Base-by-base conservation (phyloP, 2,888 invertebrate species). In the Caenorhabditis sp. region DNA sequence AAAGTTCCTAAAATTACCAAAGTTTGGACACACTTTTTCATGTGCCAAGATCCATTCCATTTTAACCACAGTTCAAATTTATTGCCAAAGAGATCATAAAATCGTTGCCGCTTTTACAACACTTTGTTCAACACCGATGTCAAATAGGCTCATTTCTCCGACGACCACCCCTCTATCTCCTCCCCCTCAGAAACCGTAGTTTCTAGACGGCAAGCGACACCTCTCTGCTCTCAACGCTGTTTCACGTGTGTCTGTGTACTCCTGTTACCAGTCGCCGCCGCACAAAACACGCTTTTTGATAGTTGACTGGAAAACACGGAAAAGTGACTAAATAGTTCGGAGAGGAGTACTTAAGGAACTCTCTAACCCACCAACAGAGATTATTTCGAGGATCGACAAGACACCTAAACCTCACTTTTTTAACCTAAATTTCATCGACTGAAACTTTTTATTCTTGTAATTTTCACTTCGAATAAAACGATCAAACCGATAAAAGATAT, bases 281-380 rank as follows among this genome's bases (percentile, higher is more conserved):
- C 74, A 74, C 74, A 74, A 74, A 74, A 74, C 74, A 74, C 74
- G 74, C 65, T 74, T 74, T 74, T 47, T 74, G 74, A 74, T 74
- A 58, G 65, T 58, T 35, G 56, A 32, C 65, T 65, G 55, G 58
- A 74, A 65, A 74, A 74, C 58, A 74, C 74, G 74, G 60, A 65
- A 65, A 65, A 74, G 18, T 65, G 74, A 74, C 65, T 74, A 74
- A 74, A 74, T 74, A 74, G 74, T 65, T 72, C 50, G 55, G 37
- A 32, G 40, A 50, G 35, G 53, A 28, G 72, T 72, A 72, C 64
- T 64, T 72, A 72, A 72, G 64, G 51, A 74, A 35, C 50, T 64
- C n/a, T 24, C 22, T 35, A 32, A 18, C n/a, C n/a, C 62, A 40
- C 53, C 61, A 40, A 28, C 32, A 56, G 20, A 37, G 50, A 56